Base-by-base conservation (phyloP, 1,140 invertebrate genomes). In the Heliothis subflexa region DNA sequence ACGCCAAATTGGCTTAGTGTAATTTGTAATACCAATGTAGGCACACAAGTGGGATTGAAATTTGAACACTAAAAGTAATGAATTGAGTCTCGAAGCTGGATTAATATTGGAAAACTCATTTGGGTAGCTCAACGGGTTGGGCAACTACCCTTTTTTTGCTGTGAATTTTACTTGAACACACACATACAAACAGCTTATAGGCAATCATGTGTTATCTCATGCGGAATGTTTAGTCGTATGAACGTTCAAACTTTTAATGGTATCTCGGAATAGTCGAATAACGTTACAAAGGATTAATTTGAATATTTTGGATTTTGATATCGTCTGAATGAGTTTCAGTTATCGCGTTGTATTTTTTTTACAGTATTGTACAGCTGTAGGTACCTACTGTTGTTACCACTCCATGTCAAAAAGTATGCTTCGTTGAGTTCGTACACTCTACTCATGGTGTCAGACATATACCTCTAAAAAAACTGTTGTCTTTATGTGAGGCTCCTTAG, bases 31-130 rank as follows among this genome's bases (percentile, higher is more conserved):
- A 10, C 10, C 21, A 25, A 57, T 57, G n/a, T 2, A 25, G 55
- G 10, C 55, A 16, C 55, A 57, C 55, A 13, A 25, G 55, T 57
- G 11, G 55, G 13, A 57, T 21, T 57, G 55, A 55, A 55, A 55
- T 57, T 57, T 57, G 18, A 68, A 50, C 47, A 68, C 18, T 68
- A 52, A 68, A 68, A 52, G 40, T 68, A 68, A 68, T 52, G 47
- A 68, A 68, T 68, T 13, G 64, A n/a, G 12, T 52, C 47, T 21
- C 64, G 12, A 68, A 68, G 47, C 21, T 25, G 13, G 25, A 28
- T 52, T 52, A 50, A 68, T 68, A 68, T 50, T 68, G 64, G 47
- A 52, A 52, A 68, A 68, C 40, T 64, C 40, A 16, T 64, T 47
- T 12, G 40, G 61, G 33, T 47, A 64, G 40, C n/a, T 47, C n/a